Evolutionary conservation across 2,888 invertebrate species (phyloP), one percentile per base, ranked within the genome.

Genomic region (Clanis bilineata): DNA sequence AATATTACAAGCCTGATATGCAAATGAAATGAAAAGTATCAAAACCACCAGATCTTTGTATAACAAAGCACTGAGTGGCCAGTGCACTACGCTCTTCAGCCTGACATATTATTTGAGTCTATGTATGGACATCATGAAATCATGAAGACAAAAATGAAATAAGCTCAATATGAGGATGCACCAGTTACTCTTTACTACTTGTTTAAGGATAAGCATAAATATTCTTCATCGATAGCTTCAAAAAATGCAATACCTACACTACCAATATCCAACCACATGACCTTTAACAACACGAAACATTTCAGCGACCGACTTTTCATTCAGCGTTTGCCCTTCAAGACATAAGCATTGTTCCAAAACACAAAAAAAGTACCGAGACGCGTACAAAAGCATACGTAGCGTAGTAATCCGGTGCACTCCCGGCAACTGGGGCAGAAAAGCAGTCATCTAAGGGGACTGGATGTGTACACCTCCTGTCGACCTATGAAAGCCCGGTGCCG

Each of bases 371-470:
- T 43, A 38, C 66, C 64, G 62, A 28, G 41, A 43, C 63, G 64
- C 58, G 66, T 70, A 76, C 78, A 79, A 80, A 79, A 77, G 69
- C 77, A 79, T 79, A n/a, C n/a, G n/a, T n/a, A n/a, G n/a, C n/a
- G n/a, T n/a, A n/a, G n/a, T n/a, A 76, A 77, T 74, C 76, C 72
- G 70, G 69, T 72, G 71, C 72, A 70, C 71, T 68, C 71, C 79
- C 76, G 51, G 28, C 78, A 83, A 83, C 82, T 83, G 77, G 83
- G 75, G 81, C 83, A 80, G 77, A 78, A 76, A 68, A 67, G 72
- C 68, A 73, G 74, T 80, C 78, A 82, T 83, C 83, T 82, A 83
- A 83, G 82, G 80, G 76, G 79, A 75, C 71, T 69, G 70, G 71
- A 72, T 69, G 71, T 67, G 47, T 70, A 69, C 71, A 76, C 76